Percentiles rank a stretch among this genome's conserved stretches.
These are phyloP conservation scores for Melanostoma scalare DNA, from an alignment of 2,888 invertebrate species.

Conservation along the genomic window DNA sequence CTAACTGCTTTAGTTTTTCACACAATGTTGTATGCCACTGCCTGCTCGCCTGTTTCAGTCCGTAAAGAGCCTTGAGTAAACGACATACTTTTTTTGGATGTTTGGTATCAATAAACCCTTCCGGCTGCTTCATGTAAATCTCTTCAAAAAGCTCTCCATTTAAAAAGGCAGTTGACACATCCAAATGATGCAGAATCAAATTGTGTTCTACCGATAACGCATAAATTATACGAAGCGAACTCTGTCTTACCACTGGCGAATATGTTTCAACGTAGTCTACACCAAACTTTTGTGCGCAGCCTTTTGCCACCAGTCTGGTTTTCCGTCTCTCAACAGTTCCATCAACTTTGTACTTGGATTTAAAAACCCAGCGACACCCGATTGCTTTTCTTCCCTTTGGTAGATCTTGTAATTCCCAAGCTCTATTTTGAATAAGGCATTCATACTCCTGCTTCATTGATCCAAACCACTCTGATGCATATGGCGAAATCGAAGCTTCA, in stretches of 20 bases:
- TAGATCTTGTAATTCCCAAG: slow-evolving; percentile 64
- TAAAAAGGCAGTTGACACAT: slow-evolving; percentile 42
- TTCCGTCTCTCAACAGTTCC: slow-evolving; percentile 23
- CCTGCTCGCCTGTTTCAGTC: slow-evolving; percentile 24
- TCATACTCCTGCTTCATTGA: slow-evolving; percentile 74
- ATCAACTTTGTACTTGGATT: slow-evolving; percentile 17
- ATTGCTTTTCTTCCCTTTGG: slow-evolving; percentile 6
- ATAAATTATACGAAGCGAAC: slow-evolving; percentile 27
- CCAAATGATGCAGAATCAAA: slow-evolving; percentile 30
- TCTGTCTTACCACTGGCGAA: slow-evolving; percentile 34
- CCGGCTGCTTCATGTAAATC: slow-evolving; percentile 14
- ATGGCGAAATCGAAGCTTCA: background rate
- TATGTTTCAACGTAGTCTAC: slow-evolving; percentile 25
- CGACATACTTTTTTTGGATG: slow-evolving; percentile 13
- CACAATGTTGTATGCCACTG: slow-evolving; percentile 6
- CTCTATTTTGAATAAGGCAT: slow-evolving; percentile 68
- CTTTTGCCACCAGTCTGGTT: slow-evolving; percentile 31
- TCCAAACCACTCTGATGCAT: background rate
- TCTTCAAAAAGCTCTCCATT: slow-evolving; percentile 11
- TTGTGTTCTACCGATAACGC: slow-evolving; percentile 36
- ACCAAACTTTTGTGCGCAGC: slow-evolving; percentile 18
- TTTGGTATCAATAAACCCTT: slow-evolving; percentile 12
- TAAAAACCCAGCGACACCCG: slow-evolving; percentile 25
- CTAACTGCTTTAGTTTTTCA: background rate
- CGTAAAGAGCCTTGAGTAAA: slow-evolving; percentile 17